Evolutionary conservation across 2,797 vertebrate genomes (phyloP), one percentile per base, ranked within the genome.

Genomic region (Sebastes itinus): DNA sequence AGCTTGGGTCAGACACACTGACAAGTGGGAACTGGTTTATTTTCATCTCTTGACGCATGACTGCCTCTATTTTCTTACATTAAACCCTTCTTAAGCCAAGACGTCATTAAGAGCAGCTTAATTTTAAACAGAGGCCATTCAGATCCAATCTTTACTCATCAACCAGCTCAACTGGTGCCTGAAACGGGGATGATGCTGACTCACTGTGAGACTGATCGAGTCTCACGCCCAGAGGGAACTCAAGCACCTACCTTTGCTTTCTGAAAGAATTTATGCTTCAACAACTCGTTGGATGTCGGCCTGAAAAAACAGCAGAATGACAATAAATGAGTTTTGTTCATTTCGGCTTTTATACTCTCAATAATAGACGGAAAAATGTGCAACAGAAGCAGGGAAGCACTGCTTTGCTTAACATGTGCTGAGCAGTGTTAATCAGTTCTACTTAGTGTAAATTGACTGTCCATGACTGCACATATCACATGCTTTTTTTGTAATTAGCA

Each of bases 231-330:
- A 54, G 58, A 75, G 72, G 66, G 56, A 66, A 62, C 30, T 63
- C 38, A 65, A 78, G 18, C 65, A 87, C 96, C 87, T 95, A 99
- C 98, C 97, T 99, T 99, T 75, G 98, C 98, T 96, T 99, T 99
- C 80, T 98, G 97, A 94, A 99, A 99, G 95, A 99, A 99, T 92
- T 98, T 99, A 95, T 99, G 97, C 91, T 98, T 97, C 96, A 99
- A 92, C 82, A 99, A 92, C 92, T 99, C 98, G 78, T 95, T 97
- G 78, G 98, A 98, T 64, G 98, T 99, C 18, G 98, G 98, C 96
- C 98, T 99, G 94, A 87, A 94, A 94, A 96, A 85, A 83, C 88
- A 92, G 62, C 88, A 93, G 83, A 87, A 13, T 30, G 60, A 81
- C 49, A 73, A 69, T 61, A 30, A 69, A 68, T 81, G 27, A 82